Evolutionary conservation across 2,113 vertebrate genomes (phyloP).

Genomic region (Phaethon lepturus): DNA sequence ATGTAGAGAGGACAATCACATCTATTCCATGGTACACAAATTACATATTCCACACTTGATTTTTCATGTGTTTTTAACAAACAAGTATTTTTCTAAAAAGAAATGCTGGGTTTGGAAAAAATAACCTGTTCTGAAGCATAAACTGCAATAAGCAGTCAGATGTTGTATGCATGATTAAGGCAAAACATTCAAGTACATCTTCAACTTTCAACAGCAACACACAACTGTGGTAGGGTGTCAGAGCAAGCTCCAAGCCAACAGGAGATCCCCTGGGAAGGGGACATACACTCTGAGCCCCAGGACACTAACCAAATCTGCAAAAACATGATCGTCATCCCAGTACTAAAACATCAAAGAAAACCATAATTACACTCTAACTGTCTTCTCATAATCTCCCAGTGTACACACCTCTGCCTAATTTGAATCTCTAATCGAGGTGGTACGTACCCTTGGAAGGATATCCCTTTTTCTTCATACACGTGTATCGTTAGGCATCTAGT

Average conservation of each 20-base stretch:
- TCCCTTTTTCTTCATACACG: neutral
- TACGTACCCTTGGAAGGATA: neutral
- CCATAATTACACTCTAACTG: neutral
- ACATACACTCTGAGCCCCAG: neutral
- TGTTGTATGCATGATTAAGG: neutral
- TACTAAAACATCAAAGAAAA: neutral
- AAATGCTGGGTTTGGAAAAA: neutral
- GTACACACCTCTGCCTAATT: fast-evolving
- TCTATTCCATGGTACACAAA: neutral
- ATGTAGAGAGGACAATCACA: neutral
- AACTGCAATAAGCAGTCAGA: neutral
- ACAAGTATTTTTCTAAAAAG: neutral
- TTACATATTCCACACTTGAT: neutral
- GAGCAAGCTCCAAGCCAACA: neutral
- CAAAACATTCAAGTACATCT: neutral
- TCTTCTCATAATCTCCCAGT: neutral
- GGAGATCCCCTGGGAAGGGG: neutral
- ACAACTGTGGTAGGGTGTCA: fast-evolving
- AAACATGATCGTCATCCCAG: neutral
- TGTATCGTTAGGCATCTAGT: neutral
- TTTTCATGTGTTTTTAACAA: neutral
- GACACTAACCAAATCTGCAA: neutral
- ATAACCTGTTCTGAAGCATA: neutral
- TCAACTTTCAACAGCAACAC: neutral
- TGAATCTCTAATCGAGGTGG: neutral